Evolutionary conservation across 2,888 invertebrate species (phyloP), one percentile per base, ranked within the genome.

Genomic region (Ichneumon xanthorius): DNA sequence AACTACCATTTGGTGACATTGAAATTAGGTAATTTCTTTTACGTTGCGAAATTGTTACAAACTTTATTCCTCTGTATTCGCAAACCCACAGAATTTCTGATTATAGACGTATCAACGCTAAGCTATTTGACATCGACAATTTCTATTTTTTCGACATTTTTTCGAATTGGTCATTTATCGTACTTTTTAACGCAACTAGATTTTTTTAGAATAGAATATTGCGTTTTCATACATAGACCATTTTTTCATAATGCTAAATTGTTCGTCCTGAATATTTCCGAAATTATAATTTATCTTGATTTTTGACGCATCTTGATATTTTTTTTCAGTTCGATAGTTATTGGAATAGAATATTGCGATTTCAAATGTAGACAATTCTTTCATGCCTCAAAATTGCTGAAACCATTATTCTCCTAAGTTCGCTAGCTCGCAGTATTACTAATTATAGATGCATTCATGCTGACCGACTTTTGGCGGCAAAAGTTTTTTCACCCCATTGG

Each of bases 401-500:
- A n/a, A 53, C 5, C 5, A n/a, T 16, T 19, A 7, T 53, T 53
- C 19, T 53, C 19, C 6, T 53, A 2, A 1, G 53, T 2, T n/a
- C 53, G n/a, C 0, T 0, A 19, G 53, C 19, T 19, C 53, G 19
- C 53, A 53, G 19, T 53, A 53, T 19, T 19, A 19, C 19, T 1
- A 53, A 53, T 30, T 30, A 30, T 30, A 30, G 30, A 30, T 30
- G 30, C 30, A 5, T 30, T 4, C 0, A 30, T 30, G 30, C 30
- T 5, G 3, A 30, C 30, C 30, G 30, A 30, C 30, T 6, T n/a
- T 53, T 53, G 53, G 19, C 53, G 7, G n/a, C 61, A 40, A 80
- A 58, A 71, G 72, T n/a, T 26, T 63, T 26, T 37, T n/a, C 3
- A 30, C 11, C 11, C 55, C 22, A 77, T 61, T 58, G 26, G 19